Evolutionary conservation across 2,113 vertebrate genomes (phyloP), one percentile per base, ranked within the genome.

Genomic region (Ciconia maguari): DNA sequence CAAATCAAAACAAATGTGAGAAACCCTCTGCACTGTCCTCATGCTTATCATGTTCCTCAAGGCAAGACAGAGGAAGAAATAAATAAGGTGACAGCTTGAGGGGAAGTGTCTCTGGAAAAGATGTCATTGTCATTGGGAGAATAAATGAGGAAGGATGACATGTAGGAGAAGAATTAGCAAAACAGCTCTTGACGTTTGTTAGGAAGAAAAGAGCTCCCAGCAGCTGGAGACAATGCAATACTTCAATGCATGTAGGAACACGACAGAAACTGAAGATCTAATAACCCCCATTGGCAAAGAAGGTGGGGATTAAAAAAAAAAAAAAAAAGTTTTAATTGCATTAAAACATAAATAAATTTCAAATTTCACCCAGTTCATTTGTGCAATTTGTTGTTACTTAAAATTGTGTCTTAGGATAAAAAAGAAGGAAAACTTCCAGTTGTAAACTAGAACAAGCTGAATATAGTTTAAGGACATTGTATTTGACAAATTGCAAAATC

Each of bases 311-410:
- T 91, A 29, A 19, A 58, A 42, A 52, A 62, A 58, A 70, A 34
- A 13, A 11, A 26, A 3, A 5, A 3, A 51, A 13, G 2, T 2
- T 69, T 83, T 18, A 1, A 12, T 38, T 57, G 8, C 18, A 6
- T 25, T 54, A 36, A 30, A 66, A 64, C 29, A 27, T 30, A 72
- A 38, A 36, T 32, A 60, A 11, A 80, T 44, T 68, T 64, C 4
- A 29, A 13, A 58, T 70, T 75, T 70, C 7, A 2, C 17, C 19
- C 0, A 2, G 30, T 36, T 41, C 2, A 0, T 0, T 22, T n/a
- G 18, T 7, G 13, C 1, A 0, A 12, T 55, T 74, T 55, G 20
- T 68, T 87, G n/a, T 64, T 44, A 3, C 13, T 65, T 12, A 12
- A 17, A 72, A 26, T 34, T 5, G 14, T 10, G 18, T n/a, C 42